Evolutionary conservation across 1,140 invertebrate genomes (phyloP), one percentile per base, ranked within the genome.

Genomic region (Elymnias hypermnestra): DNA sequence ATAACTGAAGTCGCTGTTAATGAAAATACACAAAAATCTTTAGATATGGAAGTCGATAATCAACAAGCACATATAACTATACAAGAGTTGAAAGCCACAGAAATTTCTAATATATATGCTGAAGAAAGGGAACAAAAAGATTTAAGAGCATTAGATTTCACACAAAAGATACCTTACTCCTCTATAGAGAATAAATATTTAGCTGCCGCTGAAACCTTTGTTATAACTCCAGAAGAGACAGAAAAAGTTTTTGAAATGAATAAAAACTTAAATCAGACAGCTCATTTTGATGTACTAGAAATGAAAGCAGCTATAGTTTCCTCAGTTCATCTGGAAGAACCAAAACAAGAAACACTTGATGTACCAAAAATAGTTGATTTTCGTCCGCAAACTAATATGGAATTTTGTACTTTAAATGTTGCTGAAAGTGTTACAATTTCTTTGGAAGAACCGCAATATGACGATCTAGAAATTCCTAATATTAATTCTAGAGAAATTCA

Each of bases 351-450:
- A 12, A 21, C 35, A 19, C n/a, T 29, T 5, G 10, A 29, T 12
- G 13, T 12, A 29, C 26, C n/a, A 5, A 13, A 29, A 12, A 6
- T 29, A 1, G 7, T 2, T 13, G 9, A 39, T 7, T 23, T 12
- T 21, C 21, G 39, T 22, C 19, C 26, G 5, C 12, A 39, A n/a
- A 31, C 25, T 9, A 29, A 10, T 15, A 18, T 39, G 10, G 35
- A 23, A 33, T 12, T 19, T 21, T 14, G 15, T 8, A 14, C 18
- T 14, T 29, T 46, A 10, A 39, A 15, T 22, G 25, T 60, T 0
- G 47, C 41, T 25, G 53, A 60, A 39, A 38, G 18, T 22, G 18
- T 35, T 3, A 25, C 25, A 39, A n/a, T 33, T 10, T 8, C 14
- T 14, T 5, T 22, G 8, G 37, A 39, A 25, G 37, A 14, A 18